phyloP scores from a whole-genome alignment of 1,140 invertebrate species.

The Nasonia vitripennis region DNA sequence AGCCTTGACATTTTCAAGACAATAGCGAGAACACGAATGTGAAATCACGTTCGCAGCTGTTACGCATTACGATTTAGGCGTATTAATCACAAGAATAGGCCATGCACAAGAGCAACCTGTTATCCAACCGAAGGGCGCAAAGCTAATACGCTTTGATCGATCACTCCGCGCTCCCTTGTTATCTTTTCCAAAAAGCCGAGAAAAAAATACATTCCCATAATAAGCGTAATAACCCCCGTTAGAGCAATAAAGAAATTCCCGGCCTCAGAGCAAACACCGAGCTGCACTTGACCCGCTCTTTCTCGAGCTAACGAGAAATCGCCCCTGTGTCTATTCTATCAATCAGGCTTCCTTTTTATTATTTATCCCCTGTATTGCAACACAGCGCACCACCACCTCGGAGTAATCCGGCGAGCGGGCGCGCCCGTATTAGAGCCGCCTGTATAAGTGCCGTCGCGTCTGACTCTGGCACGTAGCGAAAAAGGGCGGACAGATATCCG shows the following conservation, averaged over 20 bases:
- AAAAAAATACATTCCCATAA: constrained; percentile 10
- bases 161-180: background rate
- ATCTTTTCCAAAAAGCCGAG: background rate
- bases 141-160: background rate
- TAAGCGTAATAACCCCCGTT: background rate
- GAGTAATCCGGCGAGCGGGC: constrained; percentile 21
- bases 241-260: background rate
- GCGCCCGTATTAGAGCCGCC: constrained; percentile 4
- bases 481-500: constrained; percentile 29
- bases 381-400: background rate
- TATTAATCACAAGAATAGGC: too few relatives aligned
- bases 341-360: constrained; percentile 44
- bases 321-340: constrained; percentile 22
- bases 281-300: constrained; percentile 27
- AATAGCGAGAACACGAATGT: background rate
- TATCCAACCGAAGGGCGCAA: background rate
- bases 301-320: background rate
- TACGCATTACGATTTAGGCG: too few relatives aligned
- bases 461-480: background rate
- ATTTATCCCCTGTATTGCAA: background rate
- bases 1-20: background rate
- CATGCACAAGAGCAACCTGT: background rate
- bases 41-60: too few relatives aligned
- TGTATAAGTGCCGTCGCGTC: background rate
- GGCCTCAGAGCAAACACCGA: background rate